These are phyloP conservation scores for Alentia gelatinosa DNA, from an alignment of 2,888 invertebrate species.

Conservation along the genomic window DNA sequence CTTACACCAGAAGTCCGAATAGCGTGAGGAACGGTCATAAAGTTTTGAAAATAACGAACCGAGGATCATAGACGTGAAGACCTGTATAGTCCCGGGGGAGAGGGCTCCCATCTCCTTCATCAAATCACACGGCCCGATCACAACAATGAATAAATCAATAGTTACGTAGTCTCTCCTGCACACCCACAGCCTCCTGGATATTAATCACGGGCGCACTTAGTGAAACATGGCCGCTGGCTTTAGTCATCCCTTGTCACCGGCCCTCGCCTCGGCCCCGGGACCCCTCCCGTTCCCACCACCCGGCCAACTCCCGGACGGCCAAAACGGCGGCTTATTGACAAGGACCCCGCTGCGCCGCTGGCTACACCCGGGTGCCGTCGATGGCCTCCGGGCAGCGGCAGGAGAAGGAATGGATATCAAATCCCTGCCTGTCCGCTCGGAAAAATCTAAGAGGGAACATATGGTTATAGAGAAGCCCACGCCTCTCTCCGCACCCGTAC, in stretches of 20 bases:
- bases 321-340: too few species aligned
- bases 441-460: background rate
- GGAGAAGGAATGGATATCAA: background rate
- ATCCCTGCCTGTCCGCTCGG: background rate
- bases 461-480: background rate
- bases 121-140: too few species aligned
- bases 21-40: too few species aligned
- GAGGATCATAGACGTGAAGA: too few species aligned
- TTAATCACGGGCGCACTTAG: background rate
- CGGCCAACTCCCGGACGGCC: background rate
- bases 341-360: too few species aligned
- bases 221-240: background rate
- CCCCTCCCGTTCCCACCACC: background rate
- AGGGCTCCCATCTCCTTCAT: too few species aligned
- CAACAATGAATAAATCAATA: too few species aligned
- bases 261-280: background rate
- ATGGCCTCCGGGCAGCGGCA: background rate
- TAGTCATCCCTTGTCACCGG: background rate
- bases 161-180: too few species aligned
- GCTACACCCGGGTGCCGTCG: too few species aligned
- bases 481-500: background rate
- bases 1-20: too few species aligned
- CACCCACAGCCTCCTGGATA: background rate
- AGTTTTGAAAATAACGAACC: too few species aligned
- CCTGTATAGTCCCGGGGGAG: too few species aligned